phyloP scores from a whole-genome alignment of 2,888 invertebrate species.

The Pasiphila rectangulata region DNA sequence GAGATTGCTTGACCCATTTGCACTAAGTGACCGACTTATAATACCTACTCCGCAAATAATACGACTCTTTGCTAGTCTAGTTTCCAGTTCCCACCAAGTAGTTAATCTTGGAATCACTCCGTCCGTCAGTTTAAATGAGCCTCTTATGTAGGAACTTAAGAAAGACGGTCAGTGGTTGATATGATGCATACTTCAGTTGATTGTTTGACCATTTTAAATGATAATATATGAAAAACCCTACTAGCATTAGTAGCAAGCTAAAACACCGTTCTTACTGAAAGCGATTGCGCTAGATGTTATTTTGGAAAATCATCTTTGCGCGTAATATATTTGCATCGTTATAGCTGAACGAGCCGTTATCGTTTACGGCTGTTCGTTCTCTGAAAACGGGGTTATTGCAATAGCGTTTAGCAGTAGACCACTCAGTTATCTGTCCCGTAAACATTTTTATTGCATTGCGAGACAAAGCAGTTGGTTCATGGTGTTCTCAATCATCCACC shows the following conservation, averaged over 20 bases:
- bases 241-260: too few relatives aligned
- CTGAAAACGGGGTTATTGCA: neutral
- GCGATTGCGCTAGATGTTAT: too few relatives aligned
- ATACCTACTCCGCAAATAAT: slow-evolving; percentile 1
- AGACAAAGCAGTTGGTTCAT: slow-evolving; percentile 35
- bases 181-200: too few relatives aligned
- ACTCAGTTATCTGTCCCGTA: slow-evolving; percentile 1
- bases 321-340: neutral
- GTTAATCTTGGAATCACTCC: neutral
- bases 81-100: neutral
- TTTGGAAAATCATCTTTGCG: neutral
- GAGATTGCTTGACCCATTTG: slow-evolving; percentile 14
- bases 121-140: too few relatives aligned
- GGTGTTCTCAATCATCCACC: slow-evolving; percentile 42
- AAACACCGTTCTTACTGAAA: too few relatives aligned
- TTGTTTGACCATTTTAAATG: too few relatives aligned
- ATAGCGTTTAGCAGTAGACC: slow-evolving; percentile 18
- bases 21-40: slow-evolving; percentile 8
- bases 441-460: slow-evolving; percentile 33
- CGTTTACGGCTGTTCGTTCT: neutral
- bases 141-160: too few relatives aligned
- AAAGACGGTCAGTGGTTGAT: too few relatives aligned
- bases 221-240: too few relatives aligned
- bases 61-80: neutral
- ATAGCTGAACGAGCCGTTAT: neutral